Evolutionary conservation across 2,113 vertebrate genomes (phyloP).

Genomic region (Atractosteus spatula): DNA sequence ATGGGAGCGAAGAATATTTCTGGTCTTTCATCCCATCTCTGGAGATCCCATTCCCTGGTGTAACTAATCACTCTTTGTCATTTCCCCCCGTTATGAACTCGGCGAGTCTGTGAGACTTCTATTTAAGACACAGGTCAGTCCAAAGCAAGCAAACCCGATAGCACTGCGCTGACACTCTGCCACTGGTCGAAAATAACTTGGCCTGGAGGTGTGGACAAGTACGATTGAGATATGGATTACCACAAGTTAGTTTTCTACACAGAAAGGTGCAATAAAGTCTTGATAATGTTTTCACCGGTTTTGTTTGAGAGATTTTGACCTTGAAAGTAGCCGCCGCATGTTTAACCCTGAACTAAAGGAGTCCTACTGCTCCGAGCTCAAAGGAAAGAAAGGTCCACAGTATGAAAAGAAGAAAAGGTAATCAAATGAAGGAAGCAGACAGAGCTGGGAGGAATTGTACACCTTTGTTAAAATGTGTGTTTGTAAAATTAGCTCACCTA

Average conservation of each 20-base stretch:
- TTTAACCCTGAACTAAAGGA: too few species aligned
- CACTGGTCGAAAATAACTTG: constrained; percentile 30
- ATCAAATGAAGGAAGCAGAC: too few species aligned
- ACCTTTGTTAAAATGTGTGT: too few species aligned
- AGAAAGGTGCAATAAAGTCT: too few species aligned
- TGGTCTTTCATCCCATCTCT: constrained; percentile 22
- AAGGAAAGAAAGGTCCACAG: too few species aligned
- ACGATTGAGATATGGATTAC: constrained; percentile 49
- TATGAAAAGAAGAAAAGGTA: too few species aligned
- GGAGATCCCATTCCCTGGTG: constrained; percentile 33
- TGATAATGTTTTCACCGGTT: not conserved
- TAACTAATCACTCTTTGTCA: constrained; percentile 25
- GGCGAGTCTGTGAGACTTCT: constrained; percentile 26
- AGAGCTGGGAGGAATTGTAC: too few species aligned
- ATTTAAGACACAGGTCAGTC: constrained; percentile 33
- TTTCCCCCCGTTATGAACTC: constrained; percentile 33
- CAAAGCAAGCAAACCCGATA: constrained; percentile 32
- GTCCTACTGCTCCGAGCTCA: too few species aligned
- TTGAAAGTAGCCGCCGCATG: too few species aligned
- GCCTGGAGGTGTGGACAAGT: constrained; percentile 45
- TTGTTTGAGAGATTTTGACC: not conserved
- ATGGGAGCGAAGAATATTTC: constrained; percentile 17
- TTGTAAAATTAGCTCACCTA: too few species aligned
- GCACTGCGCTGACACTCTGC: constrained; percentile 54
- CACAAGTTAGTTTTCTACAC: constrained; percentile 31